These are phyloP conservation scores for Rhinichthys klamathensis DNA, from an alignment of 2,113 vertebrate genomes.

Conservation along the genomic window DNA sequence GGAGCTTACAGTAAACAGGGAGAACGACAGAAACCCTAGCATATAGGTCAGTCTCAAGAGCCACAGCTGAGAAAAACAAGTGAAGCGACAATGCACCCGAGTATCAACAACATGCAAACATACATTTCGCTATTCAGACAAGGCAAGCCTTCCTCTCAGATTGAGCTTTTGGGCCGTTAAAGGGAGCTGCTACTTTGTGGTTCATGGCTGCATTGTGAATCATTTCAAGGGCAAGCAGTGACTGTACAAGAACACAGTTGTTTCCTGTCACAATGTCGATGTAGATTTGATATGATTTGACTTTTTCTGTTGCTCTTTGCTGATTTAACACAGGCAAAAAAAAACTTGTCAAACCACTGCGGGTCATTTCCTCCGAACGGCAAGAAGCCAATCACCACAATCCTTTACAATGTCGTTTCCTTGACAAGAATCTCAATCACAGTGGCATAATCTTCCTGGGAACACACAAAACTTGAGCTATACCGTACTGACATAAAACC, in stretches of 20 bases:
- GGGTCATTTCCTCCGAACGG: background rate
- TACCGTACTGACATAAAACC: background rate
- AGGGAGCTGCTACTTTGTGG: background rate
- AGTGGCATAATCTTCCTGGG: background rate
- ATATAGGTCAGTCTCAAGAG: slow-evolving; percentile 38
- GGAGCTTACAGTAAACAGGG: slow-evolving; percentile 72
- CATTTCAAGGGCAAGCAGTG: background rate
- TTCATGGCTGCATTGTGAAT: background rate
- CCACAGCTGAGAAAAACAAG: slow-evolving; percentile 49
- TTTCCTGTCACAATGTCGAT: background rate
- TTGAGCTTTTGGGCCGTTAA: background rate
- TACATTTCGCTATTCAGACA: background rate
- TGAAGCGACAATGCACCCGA: background rate
- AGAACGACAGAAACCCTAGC: slow-evolving; percentile 12
- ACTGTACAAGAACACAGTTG: background rate
- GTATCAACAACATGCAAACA: slow-evolving; percentile 8
- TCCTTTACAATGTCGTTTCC: background rate
- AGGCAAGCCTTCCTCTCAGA: background rate
- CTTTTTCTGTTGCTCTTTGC: background rate
- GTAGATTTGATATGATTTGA: background rate
- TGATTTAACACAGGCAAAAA: background rate
- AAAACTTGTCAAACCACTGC: background rate
- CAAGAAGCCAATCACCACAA: background rate
- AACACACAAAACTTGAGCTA: background rate
- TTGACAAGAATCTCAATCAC: slow-evolving; percentile 6